Conservation (phyloP, 1,140 invertebrate genomes). For the Pectinophora gossypiella region DNA sequence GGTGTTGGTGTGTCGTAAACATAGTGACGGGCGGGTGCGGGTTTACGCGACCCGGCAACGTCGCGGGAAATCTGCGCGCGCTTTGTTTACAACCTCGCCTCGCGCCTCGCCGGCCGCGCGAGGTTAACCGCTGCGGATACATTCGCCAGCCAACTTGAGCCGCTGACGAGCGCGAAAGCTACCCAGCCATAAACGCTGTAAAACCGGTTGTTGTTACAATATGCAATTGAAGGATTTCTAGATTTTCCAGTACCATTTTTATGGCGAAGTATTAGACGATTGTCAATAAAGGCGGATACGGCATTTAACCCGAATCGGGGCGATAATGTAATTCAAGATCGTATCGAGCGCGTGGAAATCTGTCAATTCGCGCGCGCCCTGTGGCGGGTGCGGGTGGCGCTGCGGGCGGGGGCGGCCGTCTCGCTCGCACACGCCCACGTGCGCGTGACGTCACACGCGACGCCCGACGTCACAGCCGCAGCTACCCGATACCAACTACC, state of each 20-base stretch:
- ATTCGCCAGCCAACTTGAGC: background rate
- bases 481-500: constrained; percentile 10
- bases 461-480: constrained; percentile 44
- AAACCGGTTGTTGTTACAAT: constrained; percentile 10
- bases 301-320: constrained; percentile 29
- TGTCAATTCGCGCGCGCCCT: constrained; percentile 56
- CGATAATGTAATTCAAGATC: constrained; percentile 59
- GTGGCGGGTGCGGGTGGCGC: background rate
- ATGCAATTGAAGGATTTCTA: constrained; percentile 10
- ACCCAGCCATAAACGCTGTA: background rate
- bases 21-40: constrained; percentile 29
- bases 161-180: background rate
- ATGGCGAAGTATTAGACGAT: constrained; percentile 1
- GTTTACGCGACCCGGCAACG: constrained; percentile 29
- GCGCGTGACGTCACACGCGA: constrained; percentile 59
- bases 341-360: constrained; percentile 64
- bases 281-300: constrained; percentile 20
- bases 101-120: constrained; percentile 11
- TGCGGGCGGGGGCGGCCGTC: constrained; percentile 21
- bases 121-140: constrained; percentile 19
- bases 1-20: constrained; percentile 37
- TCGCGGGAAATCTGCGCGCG: constrained; percentile 34
- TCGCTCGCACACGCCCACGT: constrained; percentile 58
- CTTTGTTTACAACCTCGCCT: constrained; percentile 51
- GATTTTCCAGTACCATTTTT: background rate